Conservation (phyloP, 2,797 vertebrate species). For the Chaunax sp. region DNA sequence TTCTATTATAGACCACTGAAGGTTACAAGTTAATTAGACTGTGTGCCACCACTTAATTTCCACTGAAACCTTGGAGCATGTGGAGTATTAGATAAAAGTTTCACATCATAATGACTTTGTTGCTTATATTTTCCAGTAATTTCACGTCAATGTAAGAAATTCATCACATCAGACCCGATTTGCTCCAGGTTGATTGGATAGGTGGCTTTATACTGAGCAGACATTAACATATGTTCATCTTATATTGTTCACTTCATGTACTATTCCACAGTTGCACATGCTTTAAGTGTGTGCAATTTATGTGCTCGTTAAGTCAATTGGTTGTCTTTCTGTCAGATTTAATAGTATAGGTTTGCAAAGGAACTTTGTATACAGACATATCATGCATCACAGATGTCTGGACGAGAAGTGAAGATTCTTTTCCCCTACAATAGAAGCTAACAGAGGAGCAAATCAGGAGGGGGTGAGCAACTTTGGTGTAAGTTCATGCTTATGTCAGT, state of each 20-base stretch:
- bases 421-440: too few relatives aligned
- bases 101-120: constrained; percentile 14
- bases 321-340: too few relatives aligned
- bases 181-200: constrained; percentile 3
- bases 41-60: constrained; percentile 25
- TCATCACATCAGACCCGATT: constrained; percentile 20
- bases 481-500: too few relatives aligned
- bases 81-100: constrained; percentile 49
- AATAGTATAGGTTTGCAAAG: too few relatives aligned
- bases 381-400: too few relatives aligned
- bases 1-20: constrained; percentile 45
- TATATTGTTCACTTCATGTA: neutral
- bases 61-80: constrained; percentile 7
- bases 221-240: neutral
- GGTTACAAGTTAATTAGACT: constrained; percentile 74
- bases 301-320: too few relatives aligned
- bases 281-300: neutral
- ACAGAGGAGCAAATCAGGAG: too few relatives aligned
- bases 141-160: constrained; percentile 49
- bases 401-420: too few relatives aligned
- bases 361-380: too few relatives aligned
- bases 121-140: constrained; percentile 16
- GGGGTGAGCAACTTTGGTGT: too few relatives aligned
- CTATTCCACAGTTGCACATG: neutral
- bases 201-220: neutral